Conservation (phyloP, 2,113 vertebrate genomes). For the Calcarius ornatus region DNA sequence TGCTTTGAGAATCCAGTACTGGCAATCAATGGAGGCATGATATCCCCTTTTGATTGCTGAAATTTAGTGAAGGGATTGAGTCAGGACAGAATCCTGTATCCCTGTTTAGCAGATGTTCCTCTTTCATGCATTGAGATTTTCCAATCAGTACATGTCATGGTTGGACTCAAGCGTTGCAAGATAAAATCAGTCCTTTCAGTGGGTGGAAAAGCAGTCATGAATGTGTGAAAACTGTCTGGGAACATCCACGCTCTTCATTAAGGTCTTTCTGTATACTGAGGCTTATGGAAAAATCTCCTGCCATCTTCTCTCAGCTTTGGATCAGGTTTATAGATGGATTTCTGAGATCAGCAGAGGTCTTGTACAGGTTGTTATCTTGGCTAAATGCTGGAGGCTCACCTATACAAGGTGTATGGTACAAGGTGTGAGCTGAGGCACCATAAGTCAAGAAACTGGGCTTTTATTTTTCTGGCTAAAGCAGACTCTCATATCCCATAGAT, state of each 20-base stretch:
- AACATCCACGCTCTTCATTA: conserved; percentile 50
- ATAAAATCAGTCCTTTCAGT: conserved; percentile 53
- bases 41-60: background rate
- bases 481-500: background rate
- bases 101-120: conserved; percentile 8
- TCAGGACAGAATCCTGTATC: background rate
- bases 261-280: background rate
- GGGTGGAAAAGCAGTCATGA: conserved; percentile 43
- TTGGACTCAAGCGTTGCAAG: conserved; percentile 31
- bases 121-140: conserved; percentile 12
- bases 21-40: background rate
- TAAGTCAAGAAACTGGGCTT: background rate
- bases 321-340: background rate
- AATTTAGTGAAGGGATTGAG: background rate
- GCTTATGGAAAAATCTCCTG: conserved; percentile 18
- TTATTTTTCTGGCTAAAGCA: background rate
- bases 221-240: conserved; percentile 63
- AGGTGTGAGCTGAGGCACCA: background rate
- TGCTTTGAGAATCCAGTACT: background rate
- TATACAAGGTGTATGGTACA: background rate
- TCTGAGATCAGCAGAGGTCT: background rate
- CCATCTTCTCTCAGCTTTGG: background rate
- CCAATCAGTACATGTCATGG: conserved; percentile 24
- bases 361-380: background rate
- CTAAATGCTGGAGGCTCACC: background rate